Evolutionary conservation across 2,113 vertebrate species (phyloP).

Genomic region (Isurus oxyrinchus): DNA sequence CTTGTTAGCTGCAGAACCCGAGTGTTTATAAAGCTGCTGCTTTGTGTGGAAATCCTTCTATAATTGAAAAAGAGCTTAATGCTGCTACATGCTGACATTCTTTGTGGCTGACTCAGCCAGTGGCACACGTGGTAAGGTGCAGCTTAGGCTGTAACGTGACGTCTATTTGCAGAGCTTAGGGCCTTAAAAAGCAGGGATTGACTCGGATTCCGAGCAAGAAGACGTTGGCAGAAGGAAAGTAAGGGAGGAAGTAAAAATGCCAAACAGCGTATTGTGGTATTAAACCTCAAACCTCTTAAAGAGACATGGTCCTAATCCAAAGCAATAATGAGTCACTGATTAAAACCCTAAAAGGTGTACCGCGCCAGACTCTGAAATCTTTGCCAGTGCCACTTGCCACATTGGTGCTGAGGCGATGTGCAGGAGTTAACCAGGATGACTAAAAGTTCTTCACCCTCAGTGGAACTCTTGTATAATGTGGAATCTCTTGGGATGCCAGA

Average conservation of each 20-base stretch:
- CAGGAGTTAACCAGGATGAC: background rate
- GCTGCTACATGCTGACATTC: constrained; percentile 1
- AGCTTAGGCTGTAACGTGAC: constrained; percentile 20
- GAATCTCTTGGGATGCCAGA: background rate
- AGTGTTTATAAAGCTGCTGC: background rate
- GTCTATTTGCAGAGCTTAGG: constrained; percentile 17
- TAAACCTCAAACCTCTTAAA: constrained; percentile 22
- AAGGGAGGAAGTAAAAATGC: background rate
- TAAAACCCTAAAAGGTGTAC: background rate
- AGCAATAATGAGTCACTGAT: background rate
- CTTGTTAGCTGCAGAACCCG: too few relatives aligned
- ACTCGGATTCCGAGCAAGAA: constrained; percentile 2
- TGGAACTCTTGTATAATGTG: background rate
- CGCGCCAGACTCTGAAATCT: background rate
- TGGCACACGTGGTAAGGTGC: background rate
- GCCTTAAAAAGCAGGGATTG: constrained; percentile 27
- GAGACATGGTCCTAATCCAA: background rate
- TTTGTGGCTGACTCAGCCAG: background rate
- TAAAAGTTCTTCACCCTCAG: background rate
- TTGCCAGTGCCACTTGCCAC: background rate
- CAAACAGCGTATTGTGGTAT: background rate
- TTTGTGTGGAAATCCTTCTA: background rate
- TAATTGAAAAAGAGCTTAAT: constrained; percentile 4
- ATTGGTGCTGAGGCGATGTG: background rate
- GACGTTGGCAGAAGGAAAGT: background rate